Evolutionary conservation across 2,797 vertebrate genomes (phyloP).

Genomic region (Dermochelys coriacea): DNA sequence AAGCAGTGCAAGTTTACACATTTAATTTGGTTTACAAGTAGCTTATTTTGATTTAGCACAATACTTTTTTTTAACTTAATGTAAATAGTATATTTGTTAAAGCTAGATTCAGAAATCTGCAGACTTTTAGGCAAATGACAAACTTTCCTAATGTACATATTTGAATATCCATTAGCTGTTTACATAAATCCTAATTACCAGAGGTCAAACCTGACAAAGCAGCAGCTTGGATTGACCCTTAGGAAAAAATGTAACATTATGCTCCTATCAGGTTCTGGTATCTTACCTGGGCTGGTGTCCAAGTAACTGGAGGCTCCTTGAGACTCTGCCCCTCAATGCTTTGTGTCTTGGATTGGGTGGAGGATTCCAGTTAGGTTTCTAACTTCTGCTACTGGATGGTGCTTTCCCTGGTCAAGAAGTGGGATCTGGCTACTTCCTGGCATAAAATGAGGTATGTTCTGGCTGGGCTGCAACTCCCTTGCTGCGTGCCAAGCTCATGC

Average conservation of each 20-base stretch:
- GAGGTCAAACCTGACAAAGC: not conserved
- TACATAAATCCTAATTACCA: not conserved
- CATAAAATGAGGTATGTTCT: not conserved
- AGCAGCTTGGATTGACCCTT: not conserved
- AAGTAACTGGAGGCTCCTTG: not conserved
- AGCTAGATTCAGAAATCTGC: not conserved
- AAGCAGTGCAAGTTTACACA: not conserved
- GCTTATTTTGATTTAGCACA: not conserved
- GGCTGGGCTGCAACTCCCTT: not conserved
- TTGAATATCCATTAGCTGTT: not conserved
- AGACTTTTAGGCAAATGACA: not conserved
- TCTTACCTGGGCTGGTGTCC: not conserved
- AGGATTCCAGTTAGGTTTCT: not conserved
- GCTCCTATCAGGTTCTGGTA: not conserved
- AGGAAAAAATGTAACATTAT: not conserved
- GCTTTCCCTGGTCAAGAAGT: too few relatives aligned
- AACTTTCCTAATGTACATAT: not conserved
- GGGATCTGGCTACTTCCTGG: not conserved
- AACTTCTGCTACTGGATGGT: too few relatives aligned
- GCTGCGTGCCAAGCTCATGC: not conserved
- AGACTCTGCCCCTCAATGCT: too few relatives aligned
- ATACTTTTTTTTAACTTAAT: not conserved
- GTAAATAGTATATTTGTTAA: not conserved
- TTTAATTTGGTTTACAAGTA: not conserved
- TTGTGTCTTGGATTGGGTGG: not conserved